phyloP scores from a whole-genome alignment of 1,140 invertebrate genomes.

The Drosophila tsacasi region DNA sequence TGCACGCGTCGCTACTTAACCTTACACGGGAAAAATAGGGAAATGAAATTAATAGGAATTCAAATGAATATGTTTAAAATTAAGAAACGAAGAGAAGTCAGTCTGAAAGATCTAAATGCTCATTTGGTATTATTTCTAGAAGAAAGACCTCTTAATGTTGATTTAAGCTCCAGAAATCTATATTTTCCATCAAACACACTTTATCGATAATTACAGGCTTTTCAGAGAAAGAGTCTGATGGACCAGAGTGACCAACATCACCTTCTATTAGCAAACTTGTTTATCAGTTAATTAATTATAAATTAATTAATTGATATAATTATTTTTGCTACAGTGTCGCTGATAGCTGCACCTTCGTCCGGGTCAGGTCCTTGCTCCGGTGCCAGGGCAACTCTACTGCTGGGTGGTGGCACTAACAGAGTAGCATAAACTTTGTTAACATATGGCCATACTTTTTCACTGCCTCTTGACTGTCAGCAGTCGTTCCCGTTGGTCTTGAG shows the following conservation, averaged over 20 bases:
- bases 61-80: too few species aligned
- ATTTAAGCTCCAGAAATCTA: not conserved
- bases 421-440: slow-evolving; percentile 75
- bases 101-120: too few species aligned
- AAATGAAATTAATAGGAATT: not conserved
- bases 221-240: not conserved
- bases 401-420: slow-evolving; percentile 43
- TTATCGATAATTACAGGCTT: not conserved
- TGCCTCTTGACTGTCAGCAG: slow-evolving; percentile 40
- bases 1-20: slow-evolving; percentile 6
- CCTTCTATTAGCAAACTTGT: not conserved
- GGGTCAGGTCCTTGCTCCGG: slow-evolving; percentile 23
- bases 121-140: too few species aligned
- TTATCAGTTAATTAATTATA: not conserved
- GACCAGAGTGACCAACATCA: too few species aligned
- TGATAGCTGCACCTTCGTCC: not conserved
- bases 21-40: slow-evolving; percentile 3
- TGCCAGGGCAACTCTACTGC: not conserved
- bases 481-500: slow-evolving; percentile 1
- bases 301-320: not conserved
- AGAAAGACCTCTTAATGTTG: too few species aligned
- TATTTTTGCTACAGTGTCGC: not conserved
- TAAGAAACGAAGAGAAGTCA: not conserved
- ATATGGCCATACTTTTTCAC: slow-evolving; percentile 57
- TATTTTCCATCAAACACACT: not conserved